Percentiles rank a stretch among this genome's conserved stretches.
These are phyloP conservation scores for Cephus nigrinus DNA, from an alignment of 2,888 invertebrate species.

Conservation along the genomic window DNA sequence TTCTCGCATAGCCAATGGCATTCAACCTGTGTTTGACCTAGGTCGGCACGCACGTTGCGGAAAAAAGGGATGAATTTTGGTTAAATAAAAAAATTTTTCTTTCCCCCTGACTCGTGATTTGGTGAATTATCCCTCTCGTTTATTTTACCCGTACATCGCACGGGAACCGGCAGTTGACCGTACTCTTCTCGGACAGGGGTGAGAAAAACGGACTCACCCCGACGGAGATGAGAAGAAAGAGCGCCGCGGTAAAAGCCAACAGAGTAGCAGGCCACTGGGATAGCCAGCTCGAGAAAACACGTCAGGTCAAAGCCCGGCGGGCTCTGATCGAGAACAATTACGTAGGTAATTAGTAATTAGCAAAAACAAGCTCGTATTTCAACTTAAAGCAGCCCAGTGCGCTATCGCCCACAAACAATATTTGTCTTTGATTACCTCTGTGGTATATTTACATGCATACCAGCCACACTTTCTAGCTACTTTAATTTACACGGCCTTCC, in stretches of 20 bases:
- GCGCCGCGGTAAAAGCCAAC: not conserved
- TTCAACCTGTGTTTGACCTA: not conserved
- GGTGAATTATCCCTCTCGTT: not conserved
- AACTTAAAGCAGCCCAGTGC: constrained; percentile 34
- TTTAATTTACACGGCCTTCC: not conserved
- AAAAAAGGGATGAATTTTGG: not conserved
- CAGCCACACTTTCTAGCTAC: not conserved
- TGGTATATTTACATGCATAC: constrained; percentile 39
- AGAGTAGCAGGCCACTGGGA: not conserved
- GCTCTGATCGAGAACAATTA: constrained; percentile 11
- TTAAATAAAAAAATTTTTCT: not conserved
- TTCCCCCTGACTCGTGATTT: not conserved
- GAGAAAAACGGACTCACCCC: not conserved
- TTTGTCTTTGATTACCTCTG: constrained; percentile 52
- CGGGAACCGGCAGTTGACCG: not conserved
- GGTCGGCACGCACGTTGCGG: not conserved
- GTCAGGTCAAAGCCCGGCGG: not conserved
- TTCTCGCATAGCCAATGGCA: not conserved
- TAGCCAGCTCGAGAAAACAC: not conserved
- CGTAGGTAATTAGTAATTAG: constrained; percentile 47
- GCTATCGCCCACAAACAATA: constrained; percentile 37
- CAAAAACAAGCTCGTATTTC: constrained; percentile 42
- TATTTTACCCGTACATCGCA: not conserved
- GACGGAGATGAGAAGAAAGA: not conserved
- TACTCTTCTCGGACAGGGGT: not conserved